Evolutionary conservation across 2,113 vertebrate species (phyloP).

Genomic region (Oryzias javanicus): DNA sequence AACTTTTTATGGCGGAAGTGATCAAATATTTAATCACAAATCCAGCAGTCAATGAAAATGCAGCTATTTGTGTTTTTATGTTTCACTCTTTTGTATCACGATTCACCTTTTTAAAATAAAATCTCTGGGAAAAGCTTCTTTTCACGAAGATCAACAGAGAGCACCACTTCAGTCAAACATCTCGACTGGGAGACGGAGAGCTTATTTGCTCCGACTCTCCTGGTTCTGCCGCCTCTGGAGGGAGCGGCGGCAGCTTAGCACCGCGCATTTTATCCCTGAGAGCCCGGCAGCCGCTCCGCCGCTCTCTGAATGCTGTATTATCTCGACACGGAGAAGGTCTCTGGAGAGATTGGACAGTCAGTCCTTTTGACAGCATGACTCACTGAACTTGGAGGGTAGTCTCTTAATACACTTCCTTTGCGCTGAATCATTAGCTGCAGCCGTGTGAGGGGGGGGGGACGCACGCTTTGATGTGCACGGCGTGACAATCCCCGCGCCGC

Average conservation of each 20-base stretch:
- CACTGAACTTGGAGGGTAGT: slow-evolving; percentile 36
- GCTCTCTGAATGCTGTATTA: slow-evolving; percentile 25
- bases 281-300: slow-evolving; percentile 24
- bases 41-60: too few relatives aligned
- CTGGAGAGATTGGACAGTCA: slow-evolving; percentile 33
- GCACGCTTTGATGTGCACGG: slow-evolving; percentile 15
- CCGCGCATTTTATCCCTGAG: slow-evolving; percentile 22
- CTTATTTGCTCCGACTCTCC: slow-evolving; percentile 24
- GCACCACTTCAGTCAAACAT: slow-evolving; percentile 17
- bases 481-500: background rate
- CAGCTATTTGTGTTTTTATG: too few relatives aligned
- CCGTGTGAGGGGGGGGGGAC: background rate
- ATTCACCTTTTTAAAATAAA: background rate
- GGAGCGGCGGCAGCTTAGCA: slow-evolving; percentile 27
- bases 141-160: slow-evolving; percentile 2
- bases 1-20: too few relatives aligned
- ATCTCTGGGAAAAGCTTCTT: background rate
- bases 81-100: background rate
- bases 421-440: slow-evolving; percentile 12
- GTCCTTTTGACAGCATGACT: slow-evolving; percentile 45
- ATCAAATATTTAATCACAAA: too few relatives aligned
- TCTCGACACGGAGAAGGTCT: slow-evolving; percentile 26
- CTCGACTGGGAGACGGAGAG: slow-evolving; percentile 12
- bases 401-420: slow-evolving; percentile 18
- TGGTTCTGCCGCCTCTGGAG: slow-evolving; percentile 26